Conservation (phyloP, 1,140 invertebrate species). For the Tetramorium alpestre region DNA sequence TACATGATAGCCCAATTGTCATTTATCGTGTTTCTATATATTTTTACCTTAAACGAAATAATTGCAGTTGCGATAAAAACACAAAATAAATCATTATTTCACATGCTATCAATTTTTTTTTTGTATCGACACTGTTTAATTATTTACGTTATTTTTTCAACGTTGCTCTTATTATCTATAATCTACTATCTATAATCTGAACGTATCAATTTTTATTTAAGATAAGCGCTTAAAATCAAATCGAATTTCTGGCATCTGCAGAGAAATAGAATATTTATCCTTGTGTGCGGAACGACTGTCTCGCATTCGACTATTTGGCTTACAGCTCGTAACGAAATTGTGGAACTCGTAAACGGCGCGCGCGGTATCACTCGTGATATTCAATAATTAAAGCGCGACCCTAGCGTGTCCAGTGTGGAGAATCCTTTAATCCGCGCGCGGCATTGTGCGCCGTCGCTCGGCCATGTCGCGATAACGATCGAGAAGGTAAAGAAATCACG, state of each 20-base stretch:
- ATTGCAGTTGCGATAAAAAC: background rate
- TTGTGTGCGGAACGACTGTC: background rate
- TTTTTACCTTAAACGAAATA: background rate
- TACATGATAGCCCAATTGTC: background rate
- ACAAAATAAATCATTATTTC: background rate
- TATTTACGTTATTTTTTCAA: background rate
- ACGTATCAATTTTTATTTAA: background rate
- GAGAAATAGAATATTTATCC: background rate
- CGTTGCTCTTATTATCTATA: background rate
- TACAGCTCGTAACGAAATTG: constrained; percentile 29
- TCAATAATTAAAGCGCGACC: constrained; percentile 57
- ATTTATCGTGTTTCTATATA: background rate
- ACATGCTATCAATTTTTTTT: background rate
- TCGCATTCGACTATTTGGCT: background rate
- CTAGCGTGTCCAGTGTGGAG: constrained; percentile 46
- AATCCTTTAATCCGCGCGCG: constrained; percentile 61
- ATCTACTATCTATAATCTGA: background rate
- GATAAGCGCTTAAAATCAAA: background rate
- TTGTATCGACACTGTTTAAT: background rate
- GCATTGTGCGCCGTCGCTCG: constrained; percentile 47
- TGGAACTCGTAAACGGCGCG: constrained; percentile 21
- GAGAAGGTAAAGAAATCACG: constrained; percentile 69
- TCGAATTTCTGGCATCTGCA: background rate
- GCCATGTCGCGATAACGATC: constrained; percentile 72
- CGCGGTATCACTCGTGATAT: constrained; percentile 24